Conservation (phyloP, 2,113 vertebrate genomes). For the Erythrolamprus reginae region DNA sequence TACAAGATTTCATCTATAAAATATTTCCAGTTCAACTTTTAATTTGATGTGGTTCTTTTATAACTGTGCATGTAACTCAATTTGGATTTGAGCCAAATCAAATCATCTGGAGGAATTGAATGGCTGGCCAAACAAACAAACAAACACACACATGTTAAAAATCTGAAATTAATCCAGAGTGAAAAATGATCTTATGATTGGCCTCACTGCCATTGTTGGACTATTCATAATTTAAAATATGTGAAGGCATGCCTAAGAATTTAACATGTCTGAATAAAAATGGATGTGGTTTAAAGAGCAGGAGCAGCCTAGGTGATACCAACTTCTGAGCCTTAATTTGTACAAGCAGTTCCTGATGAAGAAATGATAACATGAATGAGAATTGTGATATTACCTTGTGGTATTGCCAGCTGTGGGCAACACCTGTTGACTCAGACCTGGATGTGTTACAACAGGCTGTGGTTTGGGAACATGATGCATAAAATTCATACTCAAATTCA, state of each 20-base stretch:
- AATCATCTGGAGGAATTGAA: neutral
- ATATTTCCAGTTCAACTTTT: neutral
- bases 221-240: neutral
- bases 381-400: neutral
- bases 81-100: neutral
- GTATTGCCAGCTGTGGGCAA: neutral
- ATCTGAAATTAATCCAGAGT: neutral
- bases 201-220: neutral
- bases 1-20: neutral
- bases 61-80: neutral
- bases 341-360: neutral
- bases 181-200: neutral
- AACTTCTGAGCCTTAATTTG: neutral
- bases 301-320: neutral
- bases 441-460: neutral
- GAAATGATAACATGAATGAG: slow-evolving; percentile 2
- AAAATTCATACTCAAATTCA: neutral
- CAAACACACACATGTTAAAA: neutral
- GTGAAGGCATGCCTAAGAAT: neutral
- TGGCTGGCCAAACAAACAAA: neutral
- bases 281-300: neutral
- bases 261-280: neutral
- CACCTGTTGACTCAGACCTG: neutral
- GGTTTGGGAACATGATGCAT: slow-evolving; percentile 3
- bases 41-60: neutral